A percentile compares a stretch with the other conserved stretches of the same genome.
These are phyloP conservation scores for Spea multiplicata DNA, from an alignment of 2,113 vertebrate species.

Conservation along the genomic window DNA sequence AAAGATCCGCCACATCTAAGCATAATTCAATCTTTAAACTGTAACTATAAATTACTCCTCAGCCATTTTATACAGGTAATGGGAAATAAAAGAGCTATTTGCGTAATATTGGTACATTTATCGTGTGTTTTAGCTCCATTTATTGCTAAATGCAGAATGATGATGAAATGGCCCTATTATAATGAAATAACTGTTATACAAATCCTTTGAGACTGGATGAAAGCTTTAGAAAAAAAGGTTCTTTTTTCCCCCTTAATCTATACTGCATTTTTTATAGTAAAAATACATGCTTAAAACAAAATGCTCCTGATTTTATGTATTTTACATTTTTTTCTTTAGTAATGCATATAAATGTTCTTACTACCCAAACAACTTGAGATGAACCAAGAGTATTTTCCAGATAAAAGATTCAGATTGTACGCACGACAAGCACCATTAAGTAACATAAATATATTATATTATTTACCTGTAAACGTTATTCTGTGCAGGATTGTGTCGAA, in stretches of 20 bases:
- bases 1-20: conserved; percentile 28
- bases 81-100: conserved; percentile 49
- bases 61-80: conserved; percentile 46
- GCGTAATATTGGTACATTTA: conserved; percentile 61
- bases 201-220: conserved; percentile 39
- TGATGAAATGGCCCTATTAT: conserved; percentile 79
- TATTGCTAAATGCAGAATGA: conserved; percentile 79
- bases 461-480: conserved; percentile 10
- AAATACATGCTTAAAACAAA: conserved; percentile 30
- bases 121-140: conserved; percentile 74
- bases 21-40: conserved; percentile 43
- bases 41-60: conserved; percentile 40
- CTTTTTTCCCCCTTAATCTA: conserved; percentile 30
- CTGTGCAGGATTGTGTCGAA: background rate
- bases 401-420: background rate
- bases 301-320: conserved; percentile 10
- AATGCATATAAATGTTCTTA: conserved; percentile 28
- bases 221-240: conserved; percentile 34
- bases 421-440: background rate
- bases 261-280: conserved; percentile 21
- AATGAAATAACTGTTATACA: conserved; percentile 73
- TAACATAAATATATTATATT: background rate
- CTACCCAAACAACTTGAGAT: conserved; percentile 15
- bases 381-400: background rate
- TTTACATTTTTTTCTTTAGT: conserved; percentile 1